These are phyloP conservation scores for Ceryle rudis DNA, from an alignment of 2,797 vertebrate genomes.

Conservation along the genomic window DNA sequence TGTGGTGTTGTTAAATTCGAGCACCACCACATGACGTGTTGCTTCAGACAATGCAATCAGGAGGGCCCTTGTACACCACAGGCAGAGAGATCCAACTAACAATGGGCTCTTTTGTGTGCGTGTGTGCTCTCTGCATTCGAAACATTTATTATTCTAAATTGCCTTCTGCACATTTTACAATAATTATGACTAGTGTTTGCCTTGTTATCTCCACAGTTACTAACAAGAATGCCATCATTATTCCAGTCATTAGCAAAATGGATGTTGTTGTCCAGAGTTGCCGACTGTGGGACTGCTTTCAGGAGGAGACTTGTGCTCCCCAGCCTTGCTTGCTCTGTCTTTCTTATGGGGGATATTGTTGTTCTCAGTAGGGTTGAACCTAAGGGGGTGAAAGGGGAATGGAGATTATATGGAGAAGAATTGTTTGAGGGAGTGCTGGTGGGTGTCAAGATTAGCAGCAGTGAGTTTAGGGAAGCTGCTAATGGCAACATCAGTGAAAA, in stretches of 20 bases:
- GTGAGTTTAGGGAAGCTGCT: background rate
- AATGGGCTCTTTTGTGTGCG: background rate
- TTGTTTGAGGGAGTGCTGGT: background rate
- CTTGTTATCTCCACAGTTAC: slow-evolving; percentile 50
- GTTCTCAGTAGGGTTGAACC: background rate
- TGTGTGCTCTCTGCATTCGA: background rate
- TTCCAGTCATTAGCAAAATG: slow-evolving; percentile 52
- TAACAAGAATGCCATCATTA: slow-evolving; percentile 53
- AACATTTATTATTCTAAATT: slow-evolving; percentile 59
- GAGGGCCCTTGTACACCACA: background rate
- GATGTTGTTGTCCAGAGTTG: slow-evolving; percentile 42
- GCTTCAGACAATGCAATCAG: background rate
- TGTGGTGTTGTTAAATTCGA: rapidly evolving
- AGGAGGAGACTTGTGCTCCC: background rate
- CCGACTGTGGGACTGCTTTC: slow-evolving; percentile 22
- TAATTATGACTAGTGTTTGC: slow-evolving; percentile 40
- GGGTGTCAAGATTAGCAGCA: background rate
- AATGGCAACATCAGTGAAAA: background rate
- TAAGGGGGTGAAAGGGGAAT: background rate
- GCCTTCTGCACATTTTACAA: slow-evolving; percentile 36
- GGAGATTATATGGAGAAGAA: background rate
- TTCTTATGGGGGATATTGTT: background rate
- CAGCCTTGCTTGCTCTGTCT: background rate
- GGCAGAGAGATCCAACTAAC: background rate
- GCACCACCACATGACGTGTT: background rate